Conservation (phyloP, 2,888 invertebrate genomes). For the Lymantria monacha region DNA sequence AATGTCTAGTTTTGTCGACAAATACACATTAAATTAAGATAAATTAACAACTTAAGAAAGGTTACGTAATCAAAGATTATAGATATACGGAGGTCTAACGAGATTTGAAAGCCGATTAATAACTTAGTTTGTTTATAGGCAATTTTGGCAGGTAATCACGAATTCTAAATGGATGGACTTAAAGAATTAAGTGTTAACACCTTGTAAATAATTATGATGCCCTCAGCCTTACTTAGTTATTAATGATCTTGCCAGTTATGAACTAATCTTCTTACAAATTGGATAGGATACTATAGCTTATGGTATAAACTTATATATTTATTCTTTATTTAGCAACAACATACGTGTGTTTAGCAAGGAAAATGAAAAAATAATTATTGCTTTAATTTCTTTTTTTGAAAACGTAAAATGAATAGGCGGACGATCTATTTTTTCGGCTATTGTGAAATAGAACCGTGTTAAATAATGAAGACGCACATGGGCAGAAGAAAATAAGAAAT, state of each 20-base stretch:
- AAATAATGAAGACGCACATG: too few relatives aligned
- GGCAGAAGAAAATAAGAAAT: too few relatives aligned
- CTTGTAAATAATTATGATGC: conserved; percentile 53
- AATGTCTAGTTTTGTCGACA: too few relatives aligned
- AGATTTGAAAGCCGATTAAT: conserved; percentile 37
- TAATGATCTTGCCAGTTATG: conserved; percentile 53
- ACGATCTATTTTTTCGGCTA: too few relatives aligned
- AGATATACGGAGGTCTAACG: conserved; percentile 17
- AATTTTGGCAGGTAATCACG: conserved; percentile 23
- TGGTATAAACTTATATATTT: too few relatives aligned
- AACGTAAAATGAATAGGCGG: too few relatives aligned
- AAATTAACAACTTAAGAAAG: conserved; percentile 2
- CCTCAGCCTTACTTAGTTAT: conserved; percentile 36
- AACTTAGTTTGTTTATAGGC: conserved; percentile 19
- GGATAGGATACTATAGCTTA: conserved; percentile 33
- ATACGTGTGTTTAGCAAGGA: too few relatives aligned
- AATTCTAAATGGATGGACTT: conserved; percentile 39
- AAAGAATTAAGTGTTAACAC: conserved; percentile 46
- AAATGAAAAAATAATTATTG: too few relatives aligned
- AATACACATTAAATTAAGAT: neutral
- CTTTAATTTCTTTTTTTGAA: too few relatives aligned
- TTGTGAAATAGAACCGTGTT: too few relatives aligned
- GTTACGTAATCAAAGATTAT: conserved; percentile 19
- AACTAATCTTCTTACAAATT: conserved; percentile 56
- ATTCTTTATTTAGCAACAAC: too few relatives aligned